Conservation (phyloP, 1,140 invertebrate species). For the Meloidogyne floridensis region DNA sequence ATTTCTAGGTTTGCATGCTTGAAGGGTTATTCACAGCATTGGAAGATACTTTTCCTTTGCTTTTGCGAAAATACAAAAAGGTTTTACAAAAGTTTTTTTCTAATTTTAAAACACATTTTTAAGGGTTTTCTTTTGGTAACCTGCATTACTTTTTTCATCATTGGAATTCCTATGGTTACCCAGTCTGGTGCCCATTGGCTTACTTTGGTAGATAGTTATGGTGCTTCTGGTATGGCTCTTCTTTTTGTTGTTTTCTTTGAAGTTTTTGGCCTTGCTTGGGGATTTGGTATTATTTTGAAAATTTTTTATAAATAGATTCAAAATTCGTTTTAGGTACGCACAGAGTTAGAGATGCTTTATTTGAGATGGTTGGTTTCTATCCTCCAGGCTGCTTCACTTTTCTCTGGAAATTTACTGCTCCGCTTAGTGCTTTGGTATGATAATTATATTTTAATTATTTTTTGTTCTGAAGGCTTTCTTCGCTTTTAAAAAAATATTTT, state of each 20-base stretch:
- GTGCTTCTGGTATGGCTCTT: conserved; percentile 83
- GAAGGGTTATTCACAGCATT: conserved; percentile 62
- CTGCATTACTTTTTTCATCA: conserved; percentile 58
- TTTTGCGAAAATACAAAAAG: conserved; percentile 62
- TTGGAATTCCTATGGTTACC: conserved; percentile 60
- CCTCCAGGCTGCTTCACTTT: conserved; percentile 87
- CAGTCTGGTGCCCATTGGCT: conserved; percentile 88
- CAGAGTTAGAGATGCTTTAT: conserved; percentile 90
- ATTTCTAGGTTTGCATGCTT: conserved; percentile 59
- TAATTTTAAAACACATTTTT: not conserved
- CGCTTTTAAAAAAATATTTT: too few species aligned
- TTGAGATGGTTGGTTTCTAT: conserved; percentile 97
- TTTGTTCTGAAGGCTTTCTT: too few species aligned
- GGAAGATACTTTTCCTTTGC: conserved; percentile 58
- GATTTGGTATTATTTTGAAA: conserved; percentile 75
- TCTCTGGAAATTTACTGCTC: conserved; percentile 83
- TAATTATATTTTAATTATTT: not conserved
- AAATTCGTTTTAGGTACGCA: conserved; percentile 75
- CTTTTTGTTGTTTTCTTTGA: conserved; percentile 93
- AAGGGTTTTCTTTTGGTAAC: conserved; percentile 44
- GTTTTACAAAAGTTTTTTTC: not conserved
- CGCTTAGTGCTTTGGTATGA: conserved; percentile 78
- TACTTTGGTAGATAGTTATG: conserved; percentile 87
- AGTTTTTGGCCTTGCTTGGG: conserved; percentile 92
- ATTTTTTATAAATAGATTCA: not conserved